Evolutionary conservation across 2,797 vertebrate genomes (phyloP).

Genomic region (Serranus cabrilla): DNA sequence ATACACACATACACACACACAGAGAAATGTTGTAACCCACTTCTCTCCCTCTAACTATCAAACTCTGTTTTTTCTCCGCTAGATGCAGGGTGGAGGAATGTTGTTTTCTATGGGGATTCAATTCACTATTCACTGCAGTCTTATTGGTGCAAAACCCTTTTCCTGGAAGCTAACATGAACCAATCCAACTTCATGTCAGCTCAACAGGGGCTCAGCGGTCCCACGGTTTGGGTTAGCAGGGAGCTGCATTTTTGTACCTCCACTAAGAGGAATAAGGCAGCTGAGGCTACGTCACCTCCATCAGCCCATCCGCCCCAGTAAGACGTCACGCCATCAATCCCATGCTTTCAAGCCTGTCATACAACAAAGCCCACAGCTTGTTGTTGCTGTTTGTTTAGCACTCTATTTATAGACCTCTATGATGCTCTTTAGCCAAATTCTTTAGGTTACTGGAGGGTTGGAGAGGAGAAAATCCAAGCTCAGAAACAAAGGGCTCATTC

Average conservation of each 20-base stretch:
- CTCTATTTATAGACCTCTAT: constrained; percentile 78
- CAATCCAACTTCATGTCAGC: constrained; percentile 77
- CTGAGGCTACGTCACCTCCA: constrained; percentile 65
- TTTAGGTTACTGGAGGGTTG: constrained; percentile 71
- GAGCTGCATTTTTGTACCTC: constrained; percentile 58
- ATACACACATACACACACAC: constrained; percentile 50
- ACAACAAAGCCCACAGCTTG: constrained; percentile 65
- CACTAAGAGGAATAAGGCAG: constrained; percentile 62
- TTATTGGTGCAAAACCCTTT: constrained; percentile 72
- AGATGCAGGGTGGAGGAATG: constrained; percentile 72
- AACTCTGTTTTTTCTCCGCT: constrained; percentile 59
- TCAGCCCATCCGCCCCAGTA: constrained; percentile 38
- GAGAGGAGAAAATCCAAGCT: constrained; percentile 68
- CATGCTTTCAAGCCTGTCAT: constrained; percentile 60
- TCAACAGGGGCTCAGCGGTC: constrained; percentile 67
- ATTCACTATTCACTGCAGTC: constrained; percentile 79
- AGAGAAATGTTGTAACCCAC: constrained; percentile 64
- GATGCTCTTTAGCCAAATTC: constrained; percentile 75
- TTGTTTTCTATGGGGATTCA: constrained; percentile 77
- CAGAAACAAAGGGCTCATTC: constrained; percentile 78
- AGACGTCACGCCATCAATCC: constrained; percentile 62
- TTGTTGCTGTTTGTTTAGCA: constrained; percentile 75
- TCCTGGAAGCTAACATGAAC: constrained; percentile 75
- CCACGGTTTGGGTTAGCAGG: constrained; percentile 61
- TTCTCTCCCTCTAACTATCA: constrained; percentile 64